These are phyloP conservation scores for Bubalus kerabau DNA, from an alignment of 2,113 vertebrate genomes.

Conservation along the genomic window DNA sequence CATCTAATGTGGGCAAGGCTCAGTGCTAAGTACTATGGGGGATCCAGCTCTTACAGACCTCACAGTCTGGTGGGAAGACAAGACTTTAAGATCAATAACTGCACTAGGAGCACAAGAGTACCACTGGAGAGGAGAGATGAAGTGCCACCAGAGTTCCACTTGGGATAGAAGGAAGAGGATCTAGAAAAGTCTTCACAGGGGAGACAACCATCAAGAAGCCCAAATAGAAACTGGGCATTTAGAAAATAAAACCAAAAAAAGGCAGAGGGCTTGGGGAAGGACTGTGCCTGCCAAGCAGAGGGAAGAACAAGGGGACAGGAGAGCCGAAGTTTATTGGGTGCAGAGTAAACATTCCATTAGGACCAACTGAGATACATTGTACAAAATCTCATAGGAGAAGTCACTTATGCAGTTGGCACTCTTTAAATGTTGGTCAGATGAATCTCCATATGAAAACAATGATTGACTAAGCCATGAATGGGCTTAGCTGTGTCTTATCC, in stretches of 20 bases:
- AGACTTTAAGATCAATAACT: neutral
- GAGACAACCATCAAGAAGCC: neutral
- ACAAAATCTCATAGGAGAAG: neutral
- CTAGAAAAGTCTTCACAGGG: neutral
- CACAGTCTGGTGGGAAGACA: neutral
- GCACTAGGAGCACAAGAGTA: accelerated
- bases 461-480: neutral
- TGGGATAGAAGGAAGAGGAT: neutral
- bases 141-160: neutral
- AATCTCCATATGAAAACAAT: neutral
- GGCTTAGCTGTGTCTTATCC: neutral
- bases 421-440: neutral
- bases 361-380: neutral
- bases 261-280: accelerated
- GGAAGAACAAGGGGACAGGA: accelerated
- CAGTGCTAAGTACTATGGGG: neutral
- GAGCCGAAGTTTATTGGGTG: neutral
- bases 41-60: neutral
- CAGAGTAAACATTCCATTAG: neutral
- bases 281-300: neutral
- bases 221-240: neutral
- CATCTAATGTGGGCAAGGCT: too few relatives aligned
- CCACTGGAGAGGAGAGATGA: neutral
- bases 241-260: neutral
- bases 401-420: neutral